Evolutionary conservation across 2,888 invertebrate species (phyloP).

Genomic region (Apamea crenata): DNA sequence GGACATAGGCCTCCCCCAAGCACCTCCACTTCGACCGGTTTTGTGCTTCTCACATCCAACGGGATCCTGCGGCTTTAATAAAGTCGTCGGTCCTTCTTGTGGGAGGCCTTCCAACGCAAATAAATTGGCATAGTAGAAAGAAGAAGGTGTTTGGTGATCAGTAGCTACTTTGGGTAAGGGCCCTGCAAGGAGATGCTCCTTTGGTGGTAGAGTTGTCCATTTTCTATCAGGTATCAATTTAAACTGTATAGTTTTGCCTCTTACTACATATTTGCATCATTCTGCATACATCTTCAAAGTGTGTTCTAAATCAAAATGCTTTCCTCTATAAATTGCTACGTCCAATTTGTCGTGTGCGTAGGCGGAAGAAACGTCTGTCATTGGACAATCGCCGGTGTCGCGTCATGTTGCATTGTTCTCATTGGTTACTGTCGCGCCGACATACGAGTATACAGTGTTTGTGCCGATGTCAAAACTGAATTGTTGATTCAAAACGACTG

Average conservation of each 20-base stretch:
- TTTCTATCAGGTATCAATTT: not conserved
- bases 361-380: constrained; percentile 41
- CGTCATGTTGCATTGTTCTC: constrained; percentile 28
- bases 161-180: not conserved
- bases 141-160: no score
- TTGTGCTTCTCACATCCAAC: no score
- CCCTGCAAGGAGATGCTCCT: not conserved
- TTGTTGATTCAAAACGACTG: constrained; percentile 7
- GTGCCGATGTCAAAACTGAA: constrained; percentile 11
- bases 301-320: not conserved
- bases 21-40: no score
- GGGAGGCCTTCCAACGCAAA: no score
- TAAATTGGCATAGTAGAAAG: no score
- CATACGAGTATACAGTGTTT: constrained; percentile 6
- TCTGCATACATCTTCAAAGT: not conserved
- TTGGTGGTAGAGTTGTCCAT: no score
- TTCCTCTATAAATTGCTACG: not conserved
- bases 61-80: no score
- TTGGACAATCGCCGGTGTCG: constrained; percentile 38
- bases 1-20: no score
- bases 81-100: no score
- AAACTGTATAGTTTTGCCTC: not conserved
- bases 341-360: constrained; percentile 30
- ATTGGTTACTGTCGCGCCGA: constrained; percentile 25
- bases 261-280: not conserved